A percentile compares a stretch with the other conserved stretches of the same genome.
These are phyloP conservation scores for Scolanthus callimorphus DNA, from an alignment of 92 coral and sea anemone genomes.

Conservation along the genomic window DNA sequence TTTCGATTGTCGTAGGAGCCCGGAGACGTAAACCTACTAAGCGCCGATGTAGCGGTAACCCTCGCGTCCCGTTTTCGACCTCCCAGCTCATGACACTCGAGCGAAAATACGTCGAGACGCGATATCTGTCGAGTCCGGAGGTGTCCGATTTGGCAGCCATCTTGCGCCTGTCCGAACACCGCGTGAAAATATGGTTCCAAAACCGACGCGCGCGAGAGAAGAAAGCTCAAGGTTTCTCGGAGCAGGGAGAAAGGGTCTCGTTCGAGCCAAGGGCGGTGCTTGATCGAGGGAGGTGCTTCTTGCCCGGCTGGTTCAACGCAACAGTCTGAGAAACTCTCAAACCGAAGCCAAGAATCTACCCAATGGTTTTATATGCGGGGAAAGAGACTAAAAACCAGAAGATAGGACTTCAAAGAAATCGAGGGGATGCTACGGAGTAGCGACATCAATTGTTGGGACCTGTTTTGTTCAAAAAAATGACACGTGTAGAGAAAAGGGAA, in stretches of 20 bases:
- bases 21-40: conserved; percentile 48
- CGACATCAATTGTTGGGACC: too few relatives aligned
- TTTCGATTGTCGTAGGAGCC: conserved; percentile 10
- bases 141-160: conserved; percentile 60
- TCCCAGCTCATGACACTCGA: conserved; percentile 79
- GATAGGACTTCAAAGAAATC: too few relatives aligned
- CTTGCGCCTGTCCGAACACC: conserved; percentile 75
- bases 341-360: too few relatives aligned
- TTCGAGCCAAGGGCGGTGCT: conserved; percentile 8
- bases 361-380: too few relatives aligned
- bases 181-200: conserved; percentile 97
- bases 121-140: conserved; percentile 78
- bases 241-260: background rate
- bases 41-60: conserved; percentile 87
- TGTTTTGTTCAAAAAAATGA: too few relatives aligned
- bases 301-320: conserved; percentile 18
- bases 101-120: conserved; percentile 62
- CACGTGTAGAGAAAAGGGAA: too few relatives aligned
- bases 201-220: conserved; percentile 97
- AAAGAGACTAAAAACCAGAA: too few relatives aligned
- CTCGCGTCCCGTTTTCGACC: conserved; percentile 94
- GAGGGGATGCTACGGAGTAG: too few relatives aligned
- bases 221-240: conserved; percentile 22
- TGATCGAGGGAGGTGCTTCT: conserved; percentile 8
- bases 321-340: conserved; percentile 5